A percentile compares a stretch with the other conserved stretches of the same genome.
phyloP scores from a whole-genome alignment of 2,113 vertebrate genomes.

The Ictidomys tridecemlineatus region DNA sequence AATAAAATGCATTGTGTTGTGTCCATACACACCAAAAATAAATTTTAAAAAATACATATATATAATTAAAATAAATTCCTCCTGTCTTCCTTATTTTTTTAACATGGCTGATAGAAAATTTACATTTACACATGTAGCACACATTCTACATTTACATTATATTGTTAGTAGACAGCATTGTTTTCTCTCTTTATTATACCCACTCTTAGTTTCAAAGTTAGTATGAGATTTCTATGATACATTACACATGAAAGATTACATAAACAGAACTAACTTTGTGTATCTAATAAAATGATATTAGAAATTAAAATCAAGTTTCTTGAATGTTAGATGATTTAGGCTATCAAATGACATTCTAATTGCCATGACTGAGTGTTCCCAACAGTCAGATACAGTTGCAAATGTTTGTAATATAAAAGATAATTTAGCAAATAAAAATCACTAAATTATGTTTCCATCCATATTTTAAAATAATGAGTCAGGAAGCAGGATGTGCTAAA shows the following conservation, averaged over 20 bases:
- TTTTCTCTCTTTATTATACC: neutral
- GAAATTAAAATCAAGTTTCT: neutral
- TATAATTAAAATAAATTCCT: neutral
- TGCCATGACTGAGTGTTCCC: neutral
- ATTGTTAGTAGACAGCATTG: neutral
- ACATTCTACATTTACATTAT: neutral
- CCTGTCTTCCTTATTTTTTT: neutral
- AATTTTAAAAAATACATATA: too few species aligned
- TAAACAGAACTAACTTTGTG: neutral
- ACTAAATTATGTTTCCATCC: neutral
- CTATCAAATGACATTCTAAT: neutral
- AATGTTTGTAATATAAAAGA: constrained; percentile 1
- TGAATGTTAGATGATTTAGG: neutral
- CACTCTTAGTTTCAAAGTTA: neutral
- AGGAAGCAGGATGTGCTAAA: neutral
- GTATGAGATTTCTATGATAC: neutral
- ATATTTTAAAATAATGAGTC: neutral
- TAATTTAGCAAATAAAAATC: constrained; percentile 54
- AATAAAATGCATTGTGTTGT: too few species aligned
- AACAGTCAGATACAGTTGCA: neutral
- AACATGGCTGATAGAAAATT: neutral
- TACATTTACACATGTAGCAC: neutral
- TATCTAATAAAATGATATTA: neutral
- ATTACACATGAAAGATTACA: neutral
- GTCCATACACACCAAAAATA: too few species aligned